These are phyloP conservation scores for Cuculus canorus DNA, from an alignment of 2,797 vertebrate genomes.

Conservation along the genomic window DNA sequence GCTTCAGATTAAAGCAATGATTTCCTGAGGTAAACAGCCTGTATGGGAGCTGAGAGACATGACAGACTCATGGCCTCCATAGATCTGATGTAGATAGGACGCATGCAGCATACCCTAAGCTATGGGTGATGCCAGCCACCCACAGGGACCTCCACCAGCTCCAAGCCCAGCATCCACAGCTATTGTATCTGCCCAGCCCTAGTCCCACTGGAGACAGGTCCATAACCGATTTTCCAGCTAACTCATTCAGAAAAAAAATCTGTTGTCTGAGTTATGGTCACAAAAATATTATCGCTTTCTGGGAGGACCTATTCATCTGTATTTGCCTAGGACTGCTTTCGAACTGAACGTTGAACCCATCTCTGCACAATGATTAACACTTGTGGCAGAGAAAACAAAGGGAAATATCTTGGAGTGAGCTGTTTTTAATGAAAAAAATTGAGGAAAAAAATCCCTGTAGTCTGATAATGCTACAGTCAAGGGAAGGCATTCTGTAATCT, in stretches of 20 bases:
- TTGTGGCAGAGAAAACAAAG: conserved; percentile 11
- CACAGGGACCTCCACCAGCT: fast-evolving
- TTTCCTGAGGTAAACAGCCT: fast-evolving
- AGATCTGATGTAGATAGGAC: no score
- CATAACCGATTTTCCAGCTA: not conserved
- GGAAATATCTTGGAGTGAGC: not conserved
- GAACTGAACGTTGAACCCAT: conserved; percentile 51
- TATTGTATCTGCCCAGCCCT: not conserved
- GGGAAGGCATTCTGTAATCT: conserved; percentile 61
- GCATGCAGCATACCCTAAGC: fast-evolving
- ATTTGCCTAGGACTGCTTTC: conserved; percentile 23
- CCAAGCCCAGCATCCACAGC: fast-evolving
- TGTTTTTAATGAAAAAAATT: not conserved
- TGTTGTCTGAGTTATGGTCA: not conserved
- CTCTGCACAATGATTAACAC: conserved; percentile 52
- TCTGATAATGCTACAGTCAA: conserved; percentile 43
- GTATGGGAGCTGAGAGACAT: not conserved
- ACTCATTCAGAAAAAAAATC: not conserved
- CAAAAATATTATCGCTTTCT: not conserved
- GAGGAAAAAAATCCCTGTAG: not conserved
- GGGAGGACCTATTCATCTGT: conserved; percentile 26
- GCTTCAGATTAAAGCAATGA: not conserved
- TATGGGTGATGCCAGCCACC: fast-evolving
- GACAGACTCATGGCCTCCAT: fast-evolving
- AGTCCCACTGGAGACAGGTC: not conserved